These are phyloP conservation scores for Drosophila limbata DNA, from an alignment of 2,888 invertebrate genomes.

Conservation along the genomic window DNA sequence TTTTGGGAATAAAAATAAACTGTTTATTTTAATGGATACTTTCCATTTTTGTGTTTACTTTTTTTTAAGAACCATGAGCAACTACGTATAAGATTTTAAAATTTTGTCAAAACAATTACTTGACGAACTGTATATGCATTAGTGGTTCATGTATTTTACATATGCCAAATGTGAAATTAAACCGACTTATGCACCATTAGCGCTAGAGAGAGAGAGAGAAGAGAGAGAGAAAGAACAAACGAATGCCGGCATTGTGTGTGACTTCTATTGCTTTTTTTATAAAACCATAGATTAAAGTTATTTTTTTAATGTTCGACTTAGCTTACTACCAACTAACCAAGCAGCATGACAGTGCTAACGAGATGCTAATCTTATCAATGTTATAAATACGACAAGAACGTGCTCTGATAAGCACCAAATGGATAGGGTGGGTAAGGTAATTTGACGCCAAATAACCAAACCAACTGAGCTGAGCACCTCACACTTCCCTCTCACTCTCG, in stretches of 20 bases:
- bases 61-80: too few species aligned
- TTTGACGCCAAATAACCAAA: conserved; percentile 31
- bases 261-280: neutral
- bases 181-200: neutral
- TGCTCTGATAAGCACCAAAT: conserved; percentile 64
- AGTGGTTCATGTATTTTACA: conserved; percentile 6
- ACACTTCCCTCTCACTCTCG: neutral
- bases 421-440: conserved; percentile 18
- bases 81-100: too few species aligned
- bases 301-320: conserved; percentile 40
- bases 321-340: conserved; percentile 24
- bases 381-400: conserved; percentile 64
- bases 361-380: conserved; percentile 66
- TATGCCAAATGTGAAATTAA: conserved; percentile 46
- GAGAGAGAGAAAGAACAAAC: conserved; percentile 1
- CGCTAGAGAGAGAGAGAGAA: too few species aligned
- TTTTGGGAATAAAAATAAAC: too few species aligned
- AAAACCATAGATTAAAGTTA: conserved; percentile 17
- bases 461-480: conserved; percentile 23
- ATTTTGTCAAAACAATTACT: neutral
- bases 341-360: conserved; percentile 39
- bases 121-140: neutral
- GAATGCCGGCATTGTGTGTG: conserved; percentile 7
- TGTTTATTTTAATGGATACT: too few species aligned
- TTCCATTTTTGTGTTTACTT: too few species aligned